These are phyloP conservation scores for Premnoplex brunnescens DNA, from an alignment of 2,797 vertebrate genomes.

Conservation along the genomic window DNA sequence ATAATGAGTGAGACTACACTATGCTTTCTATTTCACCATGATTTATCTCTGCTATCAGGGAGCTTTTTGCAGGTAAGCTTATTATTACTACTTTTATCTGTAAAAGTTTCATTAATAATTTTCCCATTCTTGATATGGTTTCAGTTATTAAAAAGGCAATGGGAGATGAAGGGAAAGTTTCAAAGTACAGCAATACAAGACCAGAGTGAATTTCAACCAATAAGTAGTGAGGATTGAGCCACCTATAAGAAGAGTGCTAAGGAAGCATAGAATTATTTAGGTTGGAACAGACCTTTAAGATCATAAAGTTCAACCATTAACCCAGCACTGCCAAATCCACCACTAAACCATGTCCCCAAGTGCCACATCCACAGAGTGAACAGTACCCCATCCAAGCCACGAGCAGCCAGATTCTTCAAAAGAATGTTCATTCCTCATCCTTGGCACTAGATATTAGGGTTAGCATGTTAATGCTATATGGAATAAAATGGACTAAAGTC, in stretches of 20 bases:
- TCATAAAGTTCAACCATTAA: neutral
- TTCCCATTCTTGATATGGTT: neutral
- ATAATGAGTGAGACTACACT: constrained; percentile 77
- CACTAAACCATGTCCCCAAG: neutral
- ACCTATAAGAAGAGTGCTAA: constrained; percentile 22
- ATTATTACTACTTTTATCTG: constrained; percentile 62
- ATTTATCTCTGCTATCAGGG: constrained; percentile 54
- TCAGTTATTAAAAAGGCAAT: constrained; percentile 65
- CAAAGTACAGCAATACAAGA: constrained; percentile 22
- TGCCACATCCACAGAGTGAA: neutral
- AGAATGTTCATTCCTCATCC: constrained; percentile 20
- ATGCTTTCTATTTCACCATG: constrained; percentile 70
- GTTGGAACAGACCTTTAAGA: neutral
- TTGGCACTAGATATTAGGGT: constrained; percentile 52
- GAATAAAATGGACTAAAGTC: constrained; percentile 50
- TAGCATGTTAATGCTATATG: constrained; percentile 57
- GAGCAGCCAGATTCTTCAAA: neutral
- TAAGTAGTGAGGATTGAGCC: constrained; percentile 23
- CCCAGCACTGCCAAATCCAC: neutral
- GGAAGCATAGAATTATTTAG: neutral
- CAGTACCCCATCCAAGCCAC: neutral
- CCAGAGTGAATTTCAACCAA: constrained; percentile 41
- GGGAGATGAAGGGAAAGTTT: constrained; percentile 31
- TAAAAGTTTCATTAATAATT: constrained; percentile 57
- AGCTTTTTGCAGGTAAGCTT: constrained; percentile 64